Base-by-base conservation (phyloP, 2,888 invertebrate genomes). In the Nomada fucata region DNA sequence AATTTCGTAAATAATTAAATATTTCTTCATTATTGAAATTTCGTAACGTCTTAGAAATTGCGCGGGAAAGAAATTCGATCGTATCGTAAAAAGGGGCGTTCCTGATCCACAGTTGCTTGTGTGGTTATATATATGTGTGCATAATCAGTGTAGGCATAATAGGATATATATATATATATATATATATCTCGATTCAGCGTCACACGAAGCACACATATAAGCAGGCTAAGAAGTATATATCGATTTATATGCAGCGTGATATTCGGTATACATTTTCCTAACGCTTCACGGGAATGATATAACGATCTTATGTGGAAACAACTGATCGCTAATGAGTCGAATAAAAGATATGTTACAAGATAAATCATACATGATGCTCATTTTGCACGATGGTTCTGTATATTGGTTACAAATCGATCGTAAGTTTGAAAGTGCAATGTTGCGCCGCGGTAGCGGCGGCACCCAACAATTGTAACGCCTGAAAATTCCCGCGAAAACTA, bases 401-500 rank as follows among this genome's bases (percentile, higher is more conserved):
- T 80, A 82, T 84, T 44, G 57, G 65, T 53, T 78, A 29, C 64
- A 63, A 81, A 86, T 82, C 85, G 85, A 83, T 86, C 81, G 80
- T 80, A 73, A 82, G 84, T 89, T 90, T 76, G 82, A 84, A 79
- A 83, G 80, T 83, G 78, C 70, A 83, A 81, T 83, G 83, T 70
- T 86, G 81, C 86, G 86, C 86, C 85, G 88, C 89, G 85, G 86
- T 76, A 83, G 73, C 81, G 82, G 80, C 85, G 84, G 83, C 85
- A 85, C 82, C 79, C 85, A 83, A 78, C 85, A 80, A 86, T 81
- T 81, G 81, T 86, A 80, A 83, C 84, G 82, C 83, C 85, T 85
- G 89, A 89, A 90, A 91, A 89, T 91, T 79, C 91, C 87, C 90
- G 89, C 91, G 91, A 90, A 91, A 91, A 90, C 84, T 86, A 78